Percentiles rank a stretch among this genome's conserved stretches.
Conservation (phyloP, 2,888 invertebrate genomes). For the Catotricha subobsoleta region DNA sequence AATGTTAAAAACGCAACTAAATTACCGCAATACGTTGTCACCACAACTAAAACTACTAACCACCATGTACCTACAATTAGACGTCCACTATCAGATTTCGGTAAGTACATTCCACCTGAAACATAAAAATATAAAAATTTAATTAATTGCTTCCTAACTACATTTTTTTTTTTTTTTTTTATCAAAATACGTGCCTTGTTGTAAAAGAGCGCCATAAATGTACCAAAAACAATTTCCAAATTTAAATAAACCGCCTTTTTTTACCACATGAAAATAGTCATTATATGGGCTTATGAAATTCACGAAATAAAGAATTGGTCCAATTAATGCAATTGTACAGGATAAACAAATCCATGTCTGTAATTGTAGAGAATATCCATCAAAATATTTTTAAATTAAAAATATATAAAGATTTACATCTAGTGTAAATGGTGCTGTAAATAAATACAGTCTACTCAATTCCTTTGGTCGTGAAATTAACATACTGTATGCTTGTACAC, state of each 20-base stretch:
- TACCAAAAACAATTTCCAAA: constrained; percentile 37
- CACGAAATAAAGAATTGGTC: constrained; percentile 55
- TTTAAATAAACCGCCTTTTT: constrained; percentile 34
- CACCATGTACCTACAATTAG: constrained; percentile 81
- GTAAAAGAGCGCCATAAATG: constrained; percentile 74
- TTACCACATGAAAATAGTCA: constrained; percentile 38
- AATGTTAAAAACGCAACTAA: constrained; percentile 84
- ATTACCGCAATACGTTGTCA: constrained; percentile 84
- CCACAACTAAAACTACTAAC: constrained; percentile 72
- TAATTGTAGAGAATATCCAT: constrained; percentile 11
- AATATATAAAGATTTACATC: constrained; percentile 33
- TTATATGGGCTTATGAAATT: constrained; percentile 58
- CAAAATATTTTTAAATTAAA: not conserved
- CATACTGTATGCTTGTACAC: constrained; percentile 61
- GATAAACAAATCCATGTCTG: constrained; percentile 72
- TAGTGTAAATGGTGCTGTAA: constrained; percentile 62
- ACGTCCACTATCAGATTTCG: constrained; percentile 69
- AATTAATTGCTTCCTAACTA: not conserved
- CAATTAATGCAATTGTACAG: constrained; percentile 53
- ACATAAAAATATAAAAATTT: constrained; percentile 7
- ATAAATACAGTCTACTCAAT: constrained; percentile 63
- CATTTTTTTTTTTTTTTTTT: not conserved
- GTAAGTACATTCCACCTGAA: constrained; percentile 70
- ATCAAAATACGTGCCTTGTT: constrained; percentile 48
- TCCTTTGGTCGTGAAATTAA: constrained; percentile 61